These are phyloP conservation scores for Ridgeia piscesae DNA, from an alignment of 1,140 invertebrate species.

Conservation along the genomic window DNA sequence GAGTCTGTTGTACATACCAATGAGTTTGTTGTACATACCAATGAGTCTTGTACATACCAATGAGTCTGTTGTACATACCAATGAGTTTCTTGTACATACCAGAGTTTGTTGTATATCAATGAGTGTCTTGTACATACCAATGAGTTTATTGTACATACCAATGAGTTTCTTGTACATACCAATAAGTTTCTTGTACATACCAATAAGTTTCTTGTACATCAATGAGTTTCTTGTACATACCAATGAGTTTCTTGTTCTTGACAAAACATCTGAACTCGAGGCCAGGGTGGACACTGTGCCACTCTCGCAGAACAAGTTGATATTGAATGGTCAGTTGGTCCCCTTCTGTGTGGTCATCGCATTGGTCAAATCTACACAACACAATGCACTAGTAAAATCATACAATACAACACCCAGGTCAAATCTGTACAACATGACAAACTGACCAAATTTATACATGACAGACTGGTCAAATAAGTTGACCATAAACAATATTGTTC, in stretches of 20 bases:
- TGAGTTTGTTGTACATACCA: not conserved
- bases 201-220: not conserved
- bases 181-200: not conserved
- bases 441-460: no score
- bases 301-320: slow-evolving; percentile 23
- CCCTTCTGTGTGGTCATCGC: slow-evolving; percentile 14
- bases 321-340: not conserved
- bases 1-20: not conserved
- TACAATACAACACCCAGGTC: no score
- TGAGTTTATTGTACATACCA: no score
- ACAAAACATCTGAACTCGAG: slow-evolving; percentile 31
- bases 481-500: no score
- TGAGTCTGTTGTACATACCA: not conserved
- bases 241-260: slow-evolving; percentile 25
- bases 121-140: no score
- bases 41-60: not conserved
- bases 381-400: not conserved
- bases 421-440: no score
- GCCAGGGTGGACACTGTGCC: slow-evolving; percentile 16
- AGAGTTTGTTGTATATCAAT: no score
- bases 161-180: no score
- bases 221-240: slow-evolving; percentile 3
- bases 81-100: no score
- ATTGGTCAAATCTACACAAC: slow-evolving; percentile 19
- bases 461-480: no score